Evolutionary conservation across 2,888 invertebrate species (phyloP), one percentile per base, ranked within the genome.

Genomic region (Homarus gammarus): DNA sequence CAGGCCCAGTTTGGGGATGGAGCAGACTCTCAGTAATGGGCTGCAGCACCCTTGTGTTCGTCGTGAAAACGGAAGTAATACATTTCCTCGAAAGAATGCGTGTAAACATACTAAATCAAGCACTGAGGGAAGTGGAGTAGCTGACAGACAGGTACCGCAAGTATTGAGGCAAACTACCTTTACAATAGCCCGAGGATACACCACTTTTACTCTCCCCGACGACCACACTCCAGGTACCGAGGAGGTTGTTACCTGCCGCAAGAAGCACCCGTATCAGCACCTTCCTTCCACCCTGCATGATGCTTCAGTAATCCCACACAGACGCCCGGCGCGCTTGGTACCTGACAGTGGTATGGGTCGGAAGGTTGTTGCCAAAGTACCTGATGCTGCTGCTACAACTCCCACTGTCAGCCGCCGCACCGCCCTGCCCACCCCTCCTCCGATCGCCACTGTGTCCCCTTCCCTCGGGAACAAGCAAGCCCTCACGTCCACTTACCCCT

Each of bases 131-230:
- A 27, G 64, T 64, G 64, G 27, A 27, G 38, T 6, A 1, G 12
- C 12, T 27, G 31, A 75, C 73, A 38, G 38, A 36, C 22, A 15
- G 22, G 36, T 38, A 10, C 22, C 73, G 3, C 38, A 15, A 18
- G 49, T 75, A 44, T n/a, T 75, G 31, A 36, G 75, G 44, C 44
- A 75, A 31, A 33, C n/a, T 44, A 75, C 75, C 49, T 75, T 75
- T 44, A 75, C 75, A 12, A 36, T 75, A n/a, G 44, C 40, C 44
- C 15, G 44, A 75, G 75, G 44, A 27, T 22, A 40, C 27, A 27
- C 38, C 18, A 22, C 18, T 36, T 2, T 73, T 22, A 36, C 38
- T 40, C 70, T 10, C 31, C 27, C 70, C n/a, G 33, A 5, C n/a
- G 70, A 18, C 70, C 70, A 70, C 70, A 27, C 70, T 31, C 31